Evolutionary conservation across 2,113 vertebrate species (phyloP).

Genomic region (Ammodytes dubius): DNA sequence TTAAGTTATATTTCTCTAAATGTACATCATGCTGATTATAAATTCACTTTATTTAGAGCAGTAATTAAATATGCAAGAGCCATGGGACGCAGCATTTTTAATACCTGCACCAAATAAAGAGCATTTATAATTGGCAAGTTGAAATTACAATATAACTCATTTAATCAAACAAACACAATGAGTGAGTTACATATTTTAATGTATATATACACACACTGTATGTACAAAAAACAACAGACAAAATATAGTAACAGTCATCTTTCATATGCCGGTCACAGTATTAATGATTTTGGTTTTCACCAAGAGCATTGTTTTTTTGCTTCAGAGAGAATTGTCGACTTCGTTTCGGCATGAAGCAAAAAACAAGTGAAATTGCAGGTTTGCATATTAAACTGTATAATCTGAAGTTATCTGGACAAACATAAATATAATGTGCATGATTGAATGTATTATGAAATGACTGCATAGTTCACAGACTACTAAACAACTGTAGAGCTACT

Average conservation of each 20-base stretch:
- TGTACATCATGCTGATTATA: too few relatives aligned
- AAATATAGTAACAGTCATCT: slow-evolving; percentile 41
- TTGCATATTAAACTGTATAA: slow-evolving; percentile 14
- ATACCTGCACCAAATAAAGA: too few relatives aligned
- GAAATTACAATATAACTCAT: too few relatives aligned
- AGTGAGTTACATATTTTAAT: slow-evolving; percentile 38
- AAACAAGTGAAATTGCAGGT: not conserved
- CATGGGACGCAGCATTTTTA: too few relatives aligned
- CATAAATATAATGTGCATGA: slow-evolving; percentile 43
- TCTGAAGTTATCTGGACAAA: slow-evolving; percentile 37
- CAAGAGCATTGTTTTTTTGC: not conserved
- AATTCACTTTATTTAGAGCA: too few relatives aligned
- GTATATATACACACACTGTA: not conserved
- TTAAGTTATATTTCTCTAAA: too few relatives aligned
- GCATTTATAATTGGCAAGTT: too few relatives aligned
- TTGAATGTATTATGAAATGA: slow-evolving; percentile 36
- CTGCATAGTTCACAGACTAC: slow-evolving; percentile 3
- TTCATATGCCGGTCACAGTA: slow-evolving; percentile 33
- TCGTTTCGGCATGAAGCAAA: slow-evolving; percentile 43
- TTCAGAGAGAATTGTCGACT: not conserved
- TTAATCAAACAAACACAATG: slow-evolving; percentile 10
- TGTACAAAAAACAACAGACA: slow-evolving; percentile 49
- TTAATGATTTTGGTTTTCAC: slow-evolving; percentile 17
- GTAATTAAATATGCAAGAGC: too few relatives aligned
- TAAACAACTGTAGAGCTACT: slow-evolving; percentile 2